Evolutionary conservation across 2,888 invertebrate species (phyloP).

Genomic region (Drosophila ustulata): DNA sequence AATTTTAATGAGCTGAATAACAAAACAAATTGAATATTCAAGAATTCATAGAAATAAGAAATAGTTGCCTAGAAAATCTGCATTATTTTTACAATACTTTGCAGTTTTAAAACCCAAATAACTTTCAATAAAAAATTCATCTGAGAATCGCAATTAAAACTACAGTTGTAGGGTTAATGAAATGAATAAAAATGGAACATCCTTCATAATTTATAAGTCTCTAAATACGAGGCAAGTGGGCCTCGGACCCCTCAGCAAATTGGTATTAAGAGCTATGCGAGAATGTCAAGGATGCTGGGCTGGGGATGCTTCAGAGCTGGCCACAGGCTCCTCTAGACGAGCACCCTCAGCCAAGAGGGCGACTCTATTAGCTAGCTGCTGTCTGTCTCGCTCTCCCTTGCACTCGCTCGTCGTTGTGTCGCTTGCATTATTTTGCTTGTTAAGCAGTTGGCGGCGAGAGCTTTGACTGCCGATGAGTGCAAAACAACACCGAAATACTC

Average conservation of each 20-base stretch:
- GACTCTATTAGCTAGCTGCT: slow-evolving; percentile 10
- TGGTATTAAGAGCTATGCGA: background rate
- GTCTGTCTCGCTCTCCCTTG: background rate
- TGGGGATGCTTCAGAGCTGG: background rate
- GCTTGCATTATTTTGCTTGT: slow-evolving; percentile 75
- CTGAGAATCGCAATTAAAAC: no score
- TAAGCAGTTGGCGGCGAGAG: slow-evolving; percentile 64
- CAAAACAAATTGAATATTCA: no score
- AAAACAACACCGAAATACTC: slow-evolving; percentile 49
- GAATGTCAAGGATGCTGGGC: background rate
- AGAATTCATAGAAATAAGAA: no score
- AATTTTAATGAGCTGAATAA: no score
- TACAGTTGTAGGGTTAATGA: no score
- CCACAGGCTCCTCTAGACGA: slow-evolving; percentile 8
- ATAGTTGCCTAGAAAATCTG: no score
- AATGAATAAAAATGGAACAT: no score
- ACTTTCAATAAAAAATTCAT: no score
- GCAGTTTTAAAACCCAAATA: no score
- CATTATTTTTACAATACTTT: no score
- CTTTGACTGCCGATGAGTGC: slow-evolving; percentile 70
- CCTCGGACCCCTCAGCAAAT: background rate
- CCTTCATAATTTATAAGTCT: background rate
- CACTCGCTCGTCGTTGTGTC: slow-evolving; percentile 5
- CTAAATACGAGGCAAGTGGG: background rate
- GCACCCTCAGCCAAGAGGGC: background rate